Percentiles rank a stretch among this genome's conserved stretches.
Evolutionary conservation across 2,113 vertebrate genomes (phyloP).

Genomic region (Chaenocephalus aceratus): DNA sequence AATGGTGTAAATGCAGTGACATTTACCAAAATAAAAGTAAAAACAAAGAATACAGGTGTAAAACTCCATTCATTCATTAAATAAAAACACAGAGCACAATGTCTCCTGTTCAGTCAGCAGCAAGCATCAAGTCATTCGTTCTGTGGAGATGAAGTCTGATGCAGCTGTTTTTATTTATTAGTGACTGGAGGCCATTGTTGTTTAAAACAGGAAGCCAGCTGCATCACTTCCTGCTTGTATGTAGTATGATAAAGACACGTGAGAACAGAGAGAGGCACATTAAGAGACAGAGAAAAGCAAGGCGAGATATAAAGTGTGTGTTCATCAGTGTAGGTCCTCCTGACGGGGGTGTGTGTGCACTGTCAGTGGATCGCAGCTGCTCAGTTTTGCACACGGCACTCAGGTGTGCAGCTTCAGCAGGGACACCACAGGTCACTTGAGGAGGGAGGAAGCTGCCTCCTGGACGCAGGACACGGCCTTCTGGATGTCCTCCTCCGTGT

Average conservation of each 20-base stretch:
- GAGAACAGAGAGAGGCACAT: constrained; percentile 7
- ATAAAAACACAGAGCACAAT: not conserved
- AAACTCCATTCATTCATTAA: constrained; percentile 22
- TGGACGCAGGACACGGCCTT: constrained; percentile 87
- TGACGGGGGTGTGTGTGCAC: not conserved
- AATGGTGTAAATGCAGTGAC: not conserved
- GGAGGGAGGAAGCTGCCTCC: constrained; percentile 84
- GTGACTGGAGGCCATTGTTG: not conserved
- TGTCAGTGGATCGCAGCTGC: not conserved
- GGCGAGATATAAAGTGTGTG: too few relatives aligned
- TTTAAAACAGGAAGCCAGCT: not conserved
- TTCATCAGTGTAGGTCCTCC: not conserved
- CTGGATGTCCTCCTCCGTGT: constrained; percentile 91
- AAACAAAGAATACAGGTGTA: constrained; percentile 6
- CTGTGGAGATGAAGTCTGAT: constrained; percentile 1
- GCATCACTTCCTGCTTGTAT: not conserved
- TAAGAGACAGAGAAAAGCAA: not conserved
- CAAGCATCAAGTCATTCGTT: constrained; percentile 13
- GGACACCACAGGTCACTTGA: constrained; percentile 70
- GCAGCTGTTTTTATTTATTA: not conserved
- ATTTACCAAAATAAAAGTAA: not conserved
- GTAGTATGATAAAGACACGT: constrained; percentile 1
- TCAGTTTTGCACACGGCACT: constrained; percentile 3
- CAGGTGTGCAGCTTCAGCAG: not conserved
- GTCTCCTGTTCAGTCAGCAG: constrained; percentile 44